Conservation (phyloP, 2,113 vertebrate genomes). For the Oreotrochilus melanogaster region DNA sequence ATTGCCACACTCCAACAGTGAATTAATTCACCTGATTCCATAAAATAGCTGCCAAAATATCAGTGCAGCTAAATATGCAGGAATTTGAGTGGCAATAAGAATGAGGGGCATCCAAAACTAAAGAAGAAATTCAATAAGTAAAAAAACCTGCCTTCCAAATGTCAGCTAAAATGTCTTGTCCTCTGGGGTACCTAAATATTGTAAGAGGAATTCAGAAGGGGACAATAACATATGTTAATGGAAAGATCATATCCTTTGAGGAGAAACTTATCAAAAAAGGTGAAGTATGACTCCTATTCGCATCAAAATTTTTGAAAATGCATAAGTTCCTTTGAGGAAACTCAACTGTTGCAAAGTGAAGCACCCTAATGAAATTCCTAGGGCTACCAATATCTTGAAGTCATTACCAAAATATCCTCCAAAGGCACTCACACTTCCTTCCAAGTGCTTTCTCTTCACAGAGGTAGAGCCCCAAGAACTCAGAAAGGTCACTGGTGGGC, state of each 20-base stretch:
- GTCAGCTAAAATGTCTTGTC: constrained; percentile 57
- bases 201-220: constrained; percentile 6
- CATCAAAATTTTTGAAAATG: not conserved
- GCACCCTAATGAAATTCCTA: not conserved
- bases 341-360: not conserved
- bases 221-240: constrained; percentile 1
- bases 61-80: not conserved
- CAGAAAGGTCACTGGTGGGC: not conserved
- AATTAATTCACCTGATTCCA: not conserved
- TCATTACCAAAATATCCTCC: not conserved
- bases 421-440: not conserved
- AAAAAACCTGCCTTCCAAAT: constrained; percentile 18
- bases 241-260: constrained; percentile 3
- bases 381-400: not conserved
- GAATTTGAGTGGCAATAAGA: constrained; percentile 12
- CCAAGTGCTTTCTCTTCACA: not conserved
- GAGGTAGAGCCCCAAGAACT: not conserved
- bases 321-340: not conserved
- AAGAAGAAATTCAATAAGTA: not conserved
- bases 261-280: not conserved
- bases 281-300: not conserved
- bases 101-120: not conserved
- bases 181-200: not conserved
- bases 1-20: not conserved
- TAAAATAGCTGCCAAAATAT: constrained; percentile 8